These are phyloP conservation scores for Axis porcinus DNA, from an alignment of 2,113 vertebrate species.

Conservation along the genomic window DNA sequence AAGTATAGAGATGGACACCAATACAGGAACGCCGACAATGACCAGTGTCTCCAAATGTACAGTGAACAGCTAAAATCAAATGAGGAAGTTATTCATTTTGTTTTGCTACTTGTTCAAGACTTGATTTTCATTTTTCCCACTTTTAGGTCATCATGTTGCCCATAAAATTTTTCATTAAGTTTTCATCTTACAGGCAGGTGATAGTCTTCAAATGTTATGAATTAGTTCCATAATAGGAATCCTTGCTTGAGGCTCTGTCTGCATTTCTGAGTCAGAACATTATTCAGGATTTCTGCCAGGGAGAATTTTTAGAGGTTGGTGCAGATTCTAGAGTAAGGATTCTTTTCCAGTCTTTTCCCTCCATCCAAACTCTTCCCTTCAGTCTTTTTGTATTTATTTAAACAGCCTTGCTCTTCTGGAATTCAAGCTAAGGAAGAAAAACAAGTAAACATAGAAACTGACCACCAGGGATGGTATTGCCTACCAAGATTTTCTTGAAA, in stretches of 20 bases:
- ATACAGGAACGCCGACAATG: not conserved
- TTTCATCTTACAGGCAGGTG: constrained; percentile 34
- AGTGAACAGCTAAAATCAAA: not conserved
- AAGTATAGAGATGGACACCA: not conserved
- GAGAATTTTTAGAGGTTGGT: not conserved
- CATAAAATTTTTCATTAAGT: constrained; percentile 48
- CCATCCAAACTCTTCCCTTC: not conserved
- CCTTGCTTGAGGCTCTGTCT: constrained; percentile 28
- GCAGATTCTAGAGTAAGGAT: not conserved
- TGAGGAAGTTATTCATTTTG: constrained; percentile 20
- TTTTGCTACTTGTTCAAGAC: not conserved
- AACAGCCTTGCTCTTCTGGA: not conserved
- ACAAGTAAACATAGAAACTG: not conserved
- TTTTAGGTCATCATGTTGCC: constrained; percentile 37
- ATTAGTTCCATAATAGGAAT: constrained; percentile 52
- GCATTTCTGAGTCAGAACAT: not conserved
- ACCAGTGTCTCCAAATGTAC: not conserved
- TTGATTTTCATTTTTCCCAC: constrained; percentile 39
- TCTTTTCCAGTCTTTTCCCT: not conserved
- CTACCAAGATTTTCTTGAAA: not conserved
- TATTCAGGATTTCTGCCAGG: not conserved
- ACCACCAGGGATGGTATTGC: not conserved
- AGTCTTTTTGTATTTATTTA: not conserved
- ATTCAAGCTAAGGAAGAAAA: not conserved
- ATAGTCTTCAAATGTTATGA: constrained; percentile 27